Base-by-base conservation (phyloP, 2,113 vertebrate species). In the Lampris megalopsis region DNA sequence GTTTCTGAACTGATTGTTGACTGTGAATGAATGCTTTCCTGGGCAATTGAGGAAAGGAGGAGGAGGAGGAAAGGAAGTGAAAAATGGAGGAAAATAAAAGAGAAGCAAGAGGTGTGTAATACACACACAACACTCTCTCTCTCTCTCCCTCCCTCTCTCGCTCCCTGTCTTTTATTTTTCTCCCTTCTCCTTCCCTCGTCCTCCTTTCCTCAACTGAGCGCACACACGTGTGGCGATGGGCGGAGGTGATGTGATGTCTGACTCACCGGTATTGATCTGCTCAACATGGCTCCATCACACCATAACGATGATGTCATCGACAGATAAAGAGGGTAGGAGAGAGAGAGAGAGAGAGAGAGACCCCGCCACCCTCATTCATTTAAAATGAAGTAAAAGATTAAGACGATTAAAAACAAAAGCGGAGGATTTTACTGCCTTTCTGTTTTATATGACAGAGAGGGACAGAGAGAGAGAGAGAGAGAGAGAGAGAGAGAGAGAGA, bases 231-330 rank as follows among this genome's bases (percentile, higher is more conserved):
- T 80, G 77, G 79, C 76, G 78, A 81, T 79, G 65, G 67, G 82
- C 70, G 56, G 79, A 82, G 84, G 84, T 90, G 88, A 89, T 85
- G 90, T 88, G 85, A 89, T 91, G 90, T 90, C 88, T 91, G 56
- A 68, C 50, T 60, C 57, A 75, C n/a, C 11, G 84, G 80, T 91
- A 92, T 92, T 86, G 91, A 91, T 92, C 91, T 11, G 43, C 75
- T 87, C 84, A 84, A 82, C 90, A 83, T 78, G 86, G 87, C 88
- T 89, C 90, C 87, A 87, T 88, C 87, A 88, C 85, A 72, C 78
- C 54, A 77, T 82, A 68, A 83, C 6, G 73, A 78, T 90, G 85
- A 90, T 60, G 82, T 86, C 81, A 84, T 80, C 81, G 67, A 69
- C 2, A 43, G 62, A 69, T 54, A 80, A 70, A 57, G 24, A 40